Evolutionary conservation across 2,797 vertebrate species (phyloP), one percentile per base, ranked within the genome.

Genomic region (Potorous gilbertii): DNA sequence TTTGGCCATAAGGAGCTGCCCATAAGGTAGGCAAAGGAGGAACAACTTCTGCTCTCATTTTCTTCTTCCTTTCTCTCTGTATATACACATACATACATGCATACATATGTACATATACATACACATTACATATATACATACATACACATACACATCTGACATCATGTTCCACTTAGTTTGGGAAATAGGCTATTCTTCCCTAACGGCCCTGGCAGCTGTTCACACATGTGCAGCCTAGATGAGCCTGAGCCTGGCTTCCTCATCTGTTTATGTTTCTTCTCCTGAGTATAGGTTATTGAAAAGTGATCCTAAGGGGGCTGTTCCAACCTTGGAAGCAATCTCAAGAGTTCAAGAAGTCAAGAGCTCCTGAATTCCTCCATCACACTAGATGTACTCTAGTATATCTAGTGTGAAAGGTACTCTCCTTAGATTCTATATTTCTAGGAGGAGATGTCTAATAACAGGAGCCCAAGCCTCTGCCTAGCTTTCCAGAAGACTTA

Each of bases 131-230:
- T 52, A 52, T 6, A 52, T 52, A 52, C 52, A 52, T 52, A 52
- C 52, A 52, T 52, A 6, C 52, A 52, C 52, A 52, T 6, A 52
- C 5, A 52, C 52, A 52, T 52, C 91, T 90, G 96, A 96, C 81
- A 92, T 96, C 95, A 91, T 5, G 1, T 81, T 91, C 92, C 46
- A 94, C 91, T 74, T 81, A 24, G 46, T 91, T 96, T 94, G 92
- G 91, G 50, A 91, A 50, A 95, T 95, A 93, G 31, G 54, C 55
- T 74, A 24, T 24, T 34, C 54, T 91, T 62, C 40, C 29, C 95
- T 46, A 54, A 24, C 16, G 10, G 0, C 13, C 0, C 46, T 55
- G 91, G n/a, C 5, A 16, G 18, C 56, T 55, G 18, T 34, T 62
- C 59, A 62, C 31, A 62, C 31, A 62, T n/a, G 59, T 62, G 59